A percentile compares a stretch with the other conserved stretches of the same genome.
Evolutionary conservation across 2,113 vertebrate species (phyloP).

Genomic region (Brachirus orientalis): DNA sequence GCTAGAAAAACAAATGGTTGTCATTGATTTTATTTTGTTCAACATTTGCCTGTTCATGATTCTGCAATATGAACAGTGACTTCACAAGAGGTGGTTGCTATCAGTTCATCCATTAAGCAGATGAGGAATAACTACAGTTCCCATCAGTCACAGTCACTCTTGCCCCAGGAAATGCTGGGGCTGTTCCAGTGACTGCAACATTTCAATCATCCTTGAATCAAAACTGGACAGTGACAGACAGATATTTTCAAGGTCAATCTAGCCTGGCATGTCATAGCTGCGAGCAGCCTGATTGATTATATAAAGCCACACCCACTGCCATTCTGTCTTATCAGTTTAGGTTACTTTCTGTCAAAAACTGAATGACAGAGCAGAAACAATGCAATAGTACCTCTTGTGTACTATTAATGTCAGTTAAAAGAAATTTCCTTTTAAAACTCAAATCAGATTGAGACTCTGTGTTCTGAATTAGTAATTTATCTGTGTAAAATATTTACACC

Average conservation of each 20-base stretch:
- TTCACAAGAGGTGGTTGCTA: conserved; percentile 6
- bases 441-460: conserved; percentile 12
- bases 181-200: conserved; percentile 63
- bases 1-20: conserved; percentile 13
- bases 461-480: conserved; percentile 42
- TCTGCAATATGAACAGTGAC: conserved; percentile 22
- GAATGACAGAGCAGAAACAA: conserved; percentile 41
- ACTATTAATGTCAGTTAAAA: conserved; percentile 47
- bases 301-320: conserved; percentile 44
- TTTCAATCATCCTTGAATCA: conserved; percentile 72
- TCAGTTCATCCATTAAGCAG: conserved; percentile 7
- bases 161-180: conserved; percentile 61
- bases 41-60: conserved; percentile 14
- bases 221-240: conserved; percentile 62
- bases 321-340: conserved; percentile 73
- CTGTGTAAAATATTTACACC: conserved; percentile 50
- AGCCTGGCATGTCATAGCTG: conserved; percentile 61
- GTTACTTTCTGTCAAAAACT: conserved; percentile 58
- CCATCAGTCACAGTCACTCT: conserved; percentile 44
- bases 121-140: conserved; percentile 45
- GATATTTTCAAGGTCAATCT: conserved; percentile 75
- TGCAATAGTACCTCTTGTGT: conserved; percentile 35
- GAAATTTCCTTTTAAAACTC: conserved; percentile 46
- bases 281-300: conserved; percentile 71
- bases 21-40: conserved; percentile 1